Percentiles rank a stretch among this genome's conserved stretches.
Conservation (phyloP, 2,113 vertebrate genomes). For the Pyxicephalus adspersus region DNA sequence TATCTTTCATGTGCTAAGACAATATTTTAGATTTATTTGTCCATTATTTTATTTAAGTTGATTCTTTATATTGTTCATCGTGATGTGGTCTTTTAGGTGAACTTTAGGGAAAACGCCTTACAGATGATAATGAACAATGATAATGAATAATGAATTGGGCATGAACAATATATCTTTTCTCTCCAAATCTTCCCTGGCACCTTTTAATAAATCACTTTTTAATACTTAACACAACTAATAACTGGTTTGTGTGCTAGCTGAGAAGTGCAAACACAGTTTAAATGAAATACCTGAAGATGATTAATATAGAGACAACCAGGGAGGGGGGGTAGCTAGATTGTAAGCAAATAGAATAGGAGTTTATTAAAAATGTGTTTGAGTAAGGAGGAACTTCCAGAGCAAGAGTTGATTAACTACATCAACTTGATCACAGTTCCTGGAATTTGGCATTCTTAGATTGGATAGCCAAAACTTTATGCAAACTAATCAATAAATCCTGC, state of each 20-base stretch:
- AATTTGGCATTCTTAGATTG: background rate
- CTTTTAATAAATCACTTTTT: conserved; percentile 43
- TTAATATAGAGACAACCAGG: conserved; percentile 1
- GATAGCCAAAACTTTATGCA: background rate
- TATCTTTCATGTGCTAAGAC: too few relatives aligned
- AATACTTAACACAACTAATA: conserved; percentile 32
- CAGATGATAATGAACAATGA: too few relatives aligned
- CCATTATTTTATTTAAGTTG: background rate
- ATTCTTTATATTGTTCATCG: background rate
- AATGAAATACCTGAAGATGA: conserved; percentile 39
- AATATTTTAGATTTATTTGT: background rate
- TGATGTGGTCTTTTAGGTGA: background rate
- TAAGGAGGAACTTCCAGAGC: background rate
- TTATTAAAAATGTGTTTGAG: conserved; percentile 30
- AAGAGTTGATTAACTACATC: background rate
- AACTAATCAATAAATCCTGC: background rate
- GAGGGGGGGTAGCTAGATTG: background rate
- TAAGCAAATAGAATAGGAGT: conserved; percentile 28
- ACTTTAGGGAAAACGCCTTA: background rate
- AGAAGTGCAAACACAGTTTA: conserved; percentile 29
- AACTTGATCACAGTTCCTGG: background rate
- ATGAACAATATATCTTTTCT: background rate
- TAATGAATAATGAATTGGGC: too few relatives aligned
- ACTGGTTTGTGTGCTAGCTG: conserved; percentile 27
- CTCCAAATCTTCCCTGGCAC: conserved; percentile 6